Conservation (phyloP, 2,888 invertebrate genomes). For the Stratiomys singularior region DNA sequence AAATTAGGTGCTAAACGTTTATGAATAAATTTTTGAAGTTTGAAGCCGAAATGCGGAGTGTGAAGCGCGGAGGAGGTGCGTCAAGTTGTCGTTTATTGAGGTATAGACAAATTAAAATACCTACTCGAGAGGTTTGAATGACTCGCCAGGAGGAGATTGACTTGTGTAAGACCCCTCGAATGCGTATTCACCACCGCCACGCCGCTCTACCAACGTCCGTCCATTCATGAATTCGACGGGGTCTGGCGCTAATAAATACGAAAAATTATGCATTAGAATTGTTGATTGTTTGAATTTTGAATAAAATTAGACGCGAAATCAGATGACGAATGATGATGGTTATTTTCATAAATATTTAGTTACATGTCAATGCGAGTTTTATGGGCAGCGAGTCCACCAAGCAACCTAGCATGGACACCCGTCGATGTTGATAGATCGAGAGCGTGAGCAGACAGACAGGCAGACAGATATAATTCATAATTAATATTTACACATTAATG, state of each 20-base stretch:
- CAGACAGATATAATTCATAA: slow-evolving; percentile 31
- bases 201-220: background rate
- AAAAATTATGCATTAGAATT: slow-evolving; percentile 38
- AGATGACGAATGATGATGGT: slow-evolving; percentile 37
- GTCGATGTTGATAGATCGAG: slow-evolving; percentile 8
- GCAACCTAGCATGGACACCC: background rate
- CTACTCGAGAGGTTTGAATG: slow-evolving; percentile 2
- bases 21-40: slow-evolving; percentile 44
- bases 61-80: background rate
- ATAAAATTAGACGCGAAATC: slow-evolving; percentile 34
- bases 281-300: slow-evolving; percentile 43
- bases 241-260: slow-evolving; percentile 41
- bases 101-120: slow-evolving; percentile 40
- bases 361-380: slow-evolving; percentile 8
- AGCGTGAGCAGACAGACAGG: background rate
- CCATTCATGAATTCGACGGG: slow-evolving; percentile 39
- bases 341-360: slow-evolving; percentile 41
- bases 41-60: slow-evolving; percentile 28
- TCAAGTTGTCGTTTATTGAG: slow-evolving; percentile 39
- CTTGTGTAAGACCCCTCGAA: background rate
- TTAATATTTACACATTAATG: slow-evolving; percentile 11
- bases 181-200: background rate
- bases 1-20: slow-evolving; percentile 46
- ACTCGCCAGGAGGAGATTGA: background rate
- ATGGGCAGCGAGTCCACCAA: background rate